Conservation (phyloP, 2,888 invertebrate genomes). For the Physocephala rufipes region DNA sequence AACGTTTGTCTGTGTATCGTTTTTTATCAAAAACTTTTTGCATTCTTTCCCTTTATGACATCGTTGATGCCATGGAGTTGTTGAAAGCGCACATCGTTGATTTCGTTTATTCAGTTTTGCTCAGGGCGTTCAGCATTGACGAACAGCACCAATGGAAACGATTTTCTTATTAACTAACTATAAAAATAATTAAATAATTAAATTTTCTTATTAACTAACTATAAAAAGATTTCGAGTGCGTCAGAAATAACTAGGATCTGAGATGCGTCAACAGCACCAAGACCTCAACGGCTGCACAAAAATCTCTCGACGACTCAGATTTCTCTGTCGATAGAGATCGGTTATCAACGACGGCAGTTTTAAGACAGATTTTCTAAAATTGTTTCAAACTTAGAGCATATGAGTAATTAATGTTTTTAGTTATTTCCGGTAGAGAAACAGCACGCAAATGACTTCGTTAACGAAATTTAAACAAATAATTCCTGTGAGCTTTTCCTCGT, state of each 20-base stretch:
- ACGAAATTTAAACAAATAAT: too few relatives aligned
- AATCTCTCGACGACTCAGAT: background rate
- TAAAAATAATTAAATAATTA: too few relatives aligned
- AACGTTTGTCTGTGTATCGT: too few relatives aligned
- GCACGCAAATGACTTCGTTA: too few relatives aligned
- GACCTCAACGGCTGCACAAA: background rate
- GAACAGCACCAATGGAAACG: constrained; percentile 51
- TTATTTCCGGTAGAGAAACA: too few relatives aligned
- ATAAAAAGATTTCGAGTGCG: constrained; percentile 44
- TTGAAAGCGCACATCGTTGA: background rate
- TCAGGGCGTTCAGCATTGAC: background rate
- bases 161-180: too few relatives aligned
- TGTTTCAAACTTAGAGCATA: too few relatives aligned
- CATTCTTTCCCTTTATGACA: background rate
- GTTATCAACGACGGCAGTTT: too few relatives aligned
- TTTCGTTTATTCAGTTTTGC: constrained; percentile 22
- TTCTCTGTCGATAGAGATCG: background rate
- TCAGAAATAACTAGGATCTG: constrained; percentile 36
- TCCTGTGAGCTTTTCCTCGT: too few relatives aligned
- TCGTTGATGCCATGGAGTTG: too few relatives aligned
- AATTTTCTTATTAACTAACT: constrained; percentile 58
- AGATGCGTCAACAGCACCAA: constrained; percentile 6
- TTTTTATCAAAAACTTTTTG: too few relatives aligned
- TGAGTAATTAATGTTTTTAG: too few relatives aligned
- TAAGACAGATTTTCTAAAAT: constrained; percentile 20